Evolutionary conservation across 2,797 vertebrate species (phyloP).

Genomic region (Gadopsis bispinosus): DNA sequence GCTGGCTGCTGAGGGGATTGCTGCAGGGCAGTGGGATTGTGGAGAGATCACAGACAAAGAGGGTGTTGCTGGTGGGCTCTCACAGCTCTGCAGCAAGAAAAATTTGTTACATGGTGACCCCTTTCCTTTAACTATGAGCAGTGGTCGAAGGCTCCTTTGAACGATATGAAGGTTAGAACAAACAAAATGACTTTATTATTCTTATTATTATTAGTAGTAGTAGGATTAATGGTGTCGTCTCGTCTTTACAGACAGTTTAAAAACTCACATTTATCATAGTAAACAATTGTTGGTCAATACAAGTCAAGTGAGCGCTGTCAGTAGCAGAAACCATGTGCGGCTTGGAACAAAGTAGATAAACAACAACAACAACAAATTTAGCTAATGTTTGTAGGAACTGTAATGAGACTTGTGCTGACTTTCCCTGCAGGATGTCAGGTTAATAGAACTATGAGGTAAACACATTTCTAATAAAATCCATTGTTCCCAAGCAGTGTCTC

Average conservation of each 20-base stretch:
- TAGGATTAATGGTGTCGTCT: not conserved
- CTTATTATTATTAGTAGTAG: no score
- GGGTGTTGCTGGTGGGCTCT: constrained; percentile 52
- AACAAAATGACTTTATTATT: not conserved
- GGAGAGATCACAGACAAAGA: constrained; percentile 64
- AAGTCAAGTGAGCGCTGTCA: not conserved
- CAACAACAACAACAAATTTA: not conserved
- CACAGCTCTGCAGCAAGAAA: constrained; percentile 31
- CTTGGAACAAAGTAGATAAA: not conserved
- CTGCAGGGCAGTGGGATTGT: constrained; percentile 63
- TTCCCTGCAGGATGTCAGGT: constrained; percentile 19
- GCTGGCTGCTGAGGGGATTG: constrained; percentile 62
- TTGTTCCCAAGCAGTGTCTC: constrained; percentile 19
- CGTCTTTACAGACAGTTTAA: not conserved
- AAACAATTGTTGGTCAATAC: not conserved
- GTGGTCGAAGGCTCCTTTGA: not conserved
- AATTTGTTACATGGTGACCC: constrained; percentile 41
- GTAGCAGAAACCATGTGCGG: not conserved
- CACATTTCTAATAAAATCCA: constrained; percentile 30
- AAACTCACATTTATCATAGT: not conserved
- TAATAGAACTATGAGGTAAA: constrained; percentile 31
- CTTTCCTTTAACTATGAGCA: constrained; percentile 19
- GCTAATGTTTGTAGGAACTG: constrained; percentile 5
- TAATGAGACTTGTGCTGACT: constrained; percentile 35
- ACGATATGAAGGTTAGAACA: constrained; percentile 1